Percentiles rank a stretch among this genome's conserved stretches.
phyloP scores from a whole-genome alignment of 1,140 invertebrate species.

The Drosophila sproati region DNA sequence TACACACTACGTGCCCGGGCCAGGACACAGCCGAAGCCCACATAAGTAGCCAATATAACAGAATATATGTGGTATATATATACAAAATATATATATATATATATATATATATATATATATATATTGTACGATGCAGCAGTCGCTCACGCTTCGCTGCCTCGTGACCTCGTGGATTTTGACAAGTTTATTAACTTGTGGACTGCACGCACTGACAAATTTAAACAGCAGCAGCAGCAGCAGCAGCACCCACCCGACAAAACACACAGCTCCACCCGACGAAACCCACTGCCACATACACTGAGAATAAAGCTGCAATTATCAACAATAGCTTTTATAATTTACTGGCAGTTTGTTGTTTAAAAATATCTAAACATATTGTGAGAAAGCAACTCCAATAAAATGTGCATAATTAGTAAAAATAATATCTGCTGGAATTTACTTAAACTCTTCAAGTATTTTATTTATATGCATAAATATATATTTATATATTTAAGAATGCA shows the following conservation, averaged over 20 bases:
- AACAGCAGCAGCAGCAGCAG: conserved; percentile 2
- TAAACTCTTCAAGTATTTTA: too few species aligned
- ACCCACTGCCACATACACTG: conserved; percentile 10
- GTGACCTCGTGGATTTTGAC: conserved; percentile 55
- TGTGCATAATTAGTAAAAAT: too few species aligned
- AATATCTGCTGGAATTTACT: too few species aligned
- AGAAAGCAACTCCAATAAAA: too few species aligned
- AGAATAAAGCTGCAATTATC: background rate
- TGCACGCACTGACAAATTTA: conserved; percentile 40
- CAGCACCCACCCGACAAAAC: background rate
- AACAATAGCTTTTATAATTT: background rate
- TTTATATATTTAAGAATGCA: too few species aligned
- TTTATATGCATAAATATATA: too few species aligned
- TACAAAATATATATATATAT: background rate
- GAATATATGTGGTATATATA: background rate
- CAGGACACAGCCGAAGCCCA: conserved; percentile 5
- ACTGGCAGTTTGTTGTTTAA: too few species aligned
- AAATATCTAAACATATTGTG: too few species aligned
- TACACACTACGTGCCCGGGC: conserved; percentile 6
- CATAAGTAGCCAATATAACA: conserved; percentile 12
- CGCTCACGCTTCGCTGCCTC: conserved; percentile 27
- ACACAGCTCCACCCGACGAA: background rate
- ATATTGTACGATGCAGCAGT: conserved; percentile 17
- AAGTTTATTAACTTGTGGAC: conserved; percentile 73
- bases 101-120: background rate